Evolutionary conservation across 2,113 vertebrate genomes (phyloP), one percentile per base, ranked within the genome.

Genomic region (Salvelinus namaycush): DNA sequence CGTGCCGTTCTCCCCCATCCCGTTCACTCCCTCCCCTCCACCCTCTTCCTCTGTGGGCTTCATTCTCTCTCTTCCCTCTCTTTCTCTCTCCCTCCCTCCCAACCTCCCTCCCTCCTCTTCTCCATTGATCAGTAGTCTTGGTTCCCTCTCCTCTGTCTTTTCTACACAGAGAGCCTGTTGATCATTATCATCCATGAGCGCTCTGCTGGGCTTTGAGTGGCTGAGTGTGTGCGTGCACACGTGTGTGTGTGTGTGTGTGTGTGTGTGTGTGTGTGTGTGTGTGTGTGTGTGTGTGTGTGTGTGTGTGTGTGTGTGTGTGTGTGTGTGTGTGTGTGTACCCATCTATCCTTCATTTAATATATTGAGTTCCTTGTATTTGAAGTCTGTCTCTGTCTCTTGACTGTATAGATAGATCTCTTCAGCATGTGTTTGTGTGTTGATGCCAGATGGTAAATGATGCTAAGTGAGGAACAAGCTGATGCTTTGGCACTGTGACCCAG

Each of bases 181-280:
- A 79, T 54, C 51, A 54, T 83, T 82, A 87, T 78, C 44, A n/a
- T 66, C 80, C 76, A 24, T 49, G 79, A 84, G 73, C 16, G 39
- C 80, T 83, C 75, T 2, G 73, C 85, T 14, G 74, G 85, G 49
- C 64, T 82, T 77, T 9, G 67, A 68, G 16, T 29, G 67, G 29
- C 67, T 16, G 60, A 18, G 12, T 54, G 51, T 24, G 24, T 24
- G 24, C 24, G 24, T 24, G 24, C 24, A 24, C 24, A 24, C 24
- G 24, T 24, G 24, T 24, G 24, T 24, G 24, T 24, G 24, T 24
- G 24, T 24, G 24, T 24, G 24, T 24, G 13, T 13, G 49, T 13
- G 13, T 51, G 49, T 13, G 11, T 16, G 39, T 34, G 31, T 34
- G 31, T 34, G 48, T 49, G 48, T 49, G 48, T 49, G 48, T 49